Evolutionary conservation across 2,888 invertebrate species (phyloP).

Genomic region (Amiota mariae): DNA sequence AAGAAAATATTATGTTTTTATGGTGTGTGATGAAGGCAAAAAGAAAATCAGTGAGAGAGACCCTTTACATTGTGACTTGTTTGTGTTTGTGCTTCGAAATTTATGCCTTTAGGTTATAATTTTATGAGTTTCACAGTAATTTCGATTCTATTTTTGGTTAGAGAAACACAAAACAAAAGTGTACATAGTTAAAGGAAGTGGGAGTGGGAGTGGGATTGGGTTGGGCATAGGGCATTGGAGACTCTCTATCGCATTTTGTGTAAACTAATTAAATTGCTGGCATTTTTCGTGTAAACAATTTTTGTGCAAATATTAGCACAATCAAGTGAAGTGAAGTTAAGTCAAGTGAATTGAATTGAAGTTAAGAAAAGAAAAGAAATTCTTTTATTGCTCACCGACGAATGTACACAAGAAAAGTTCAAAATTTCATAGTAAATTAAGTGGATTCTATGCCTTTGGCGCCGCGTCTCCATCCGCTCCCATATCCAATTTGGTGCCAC

Average conservation of each 20-base stretch:
- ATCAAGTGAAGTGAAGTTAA: too few relatives aligned
- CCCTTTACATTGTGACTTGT: not conserved
- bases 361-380: constrained; percentile 4
- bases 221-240: not conserved
- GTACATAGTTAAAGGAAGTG: too few relatives aligned
- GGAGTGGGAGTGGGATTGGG: not conserved
- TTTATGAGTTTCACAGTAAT: constrained; percentile 52
- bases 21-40: not conserved
- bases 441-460: not conserved
- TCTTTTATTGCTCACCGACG: not conserved
- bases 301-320: constrained; percentile 12
- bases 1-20: not conserved
- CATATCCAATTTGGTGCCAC: not conserved
- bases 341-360: too few relatives aligned
- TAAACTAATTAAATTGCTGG: constrained; percentile 28
- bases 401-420: not conserved
- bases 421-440: not conserved
- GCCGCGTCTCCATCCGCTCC: not conserved
- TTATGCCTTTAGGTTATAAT: constrained; percentile 61
- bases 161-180: not conserved
- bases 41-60: too few relatives aligned
- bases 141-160: constrained; percentile 49
- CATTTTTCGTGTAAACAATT: constrained; percentile 8
- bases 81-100: constrained; percentile 50
- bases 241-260: not conserved